A percentile compares a stretch with the other conserved stretches of the same genome.
phyloP scores from a whole-genome alignment of 2,113 vertebrate species.

The Amblyopsis rosae region DNA sequence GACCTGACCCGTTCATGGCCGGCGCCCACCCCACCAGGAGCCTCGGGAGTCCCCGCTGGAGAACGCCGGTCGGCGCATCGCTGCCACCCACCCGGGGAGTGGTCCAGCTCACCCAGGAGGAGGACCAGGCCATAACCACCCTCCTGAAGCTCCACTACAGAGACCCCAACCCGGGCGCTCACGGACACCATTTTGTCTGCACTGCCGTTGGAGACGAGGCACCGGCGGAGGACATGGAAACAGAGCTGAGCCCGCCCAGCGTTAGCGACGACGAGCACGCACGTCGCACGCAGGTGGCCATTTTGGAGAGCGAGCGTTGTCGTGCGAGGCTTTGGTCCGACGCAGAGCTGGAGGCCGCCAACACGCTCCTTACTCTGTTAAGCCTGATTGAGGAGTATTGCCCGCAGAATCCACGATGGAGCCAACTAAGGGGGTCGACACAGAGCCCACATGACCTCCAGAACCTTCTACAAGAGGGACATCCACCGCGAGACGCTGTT shows the following conservation, averaged over 20 bases:
- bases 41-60: conserved; percentile 45
- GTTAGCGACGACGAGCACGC: too few species aligned
- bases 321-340: conserved; percentile 11
- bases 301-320: not conserved
- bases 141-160: conserved; percentile 61
- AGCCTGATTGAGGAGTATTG: not conserved
- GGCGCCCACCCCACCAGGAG: conserved; percentile 32
- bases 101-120: conserved; percentile 64
- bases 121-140: conserved; percentile 63
- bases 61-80: not conserved
- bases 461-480: not conserved
- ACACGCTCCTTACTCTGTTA: conserved; percentile 31
- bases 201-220: not conserved
- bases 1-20: conserved; percentile 52
- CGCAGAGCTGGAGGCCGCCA: conserved; percentile 24
- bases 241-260: not conserved
- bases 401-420: not conserved
- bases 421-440: not conserved
- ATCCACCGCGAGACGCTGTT: not conserved
- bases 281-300: not conserved
- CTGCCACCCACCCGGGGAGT: conserved; percentile 10
- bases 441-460: not conserved
- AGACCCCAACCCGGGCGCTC: not conserved
- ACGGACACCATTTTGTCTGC: not conserved
- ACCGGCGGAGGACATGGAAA: not conserved